These are phyloP conservation scores for Pholis gunnellus DNA, from an alignment of 2,113 vertebrate genomes.

Conservation along the genomic window DNA sequence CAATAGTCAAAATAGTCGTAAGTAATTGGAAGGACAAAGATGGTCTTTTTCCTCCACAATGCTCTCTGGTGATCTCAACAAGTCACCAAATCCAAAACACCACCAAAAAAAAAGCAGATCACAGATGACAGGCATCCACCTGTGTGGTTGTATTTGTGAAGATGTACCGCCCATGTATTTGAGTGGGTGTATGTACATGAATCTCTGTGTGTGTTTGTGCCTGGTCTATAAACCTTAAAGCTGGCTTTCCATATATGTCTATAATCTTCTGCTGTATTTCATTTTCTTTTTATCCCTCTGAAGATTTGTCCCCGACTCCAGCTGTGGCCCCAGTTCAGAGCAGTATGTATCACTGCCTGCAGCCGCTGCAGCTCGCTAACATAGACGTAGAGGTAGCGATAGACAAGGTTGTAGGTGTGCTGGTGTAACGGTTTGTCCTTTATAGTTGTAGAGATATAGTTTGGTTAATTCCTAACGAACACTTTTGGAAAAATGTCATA, in stretches of 20 bases:
- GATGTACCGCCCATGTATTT: not conserved
- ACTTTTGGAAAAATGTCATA: not conserved
- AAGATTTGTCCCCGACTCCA: slow-evolving; percentile 76
- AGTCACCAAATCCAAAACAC: slow-evolving; percentile 3
- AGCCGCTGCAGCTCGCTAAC: slow-evolving; percentile 41
- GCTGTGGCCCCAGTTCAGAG: slow-evolving; percentile 73
- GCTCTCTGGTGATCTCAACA: slow-evolving; percentile 20
- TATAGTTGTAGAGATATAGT: slow-evolving; percentile 9
- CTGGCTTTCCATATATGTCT: slow-evolving; percentile 61
- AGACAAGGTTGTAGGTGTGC: slow-evolving; percentile 51
- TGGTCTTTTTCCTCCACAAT: not conserved
- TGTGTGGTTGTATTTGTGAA: slow-evolving; percentile 6
- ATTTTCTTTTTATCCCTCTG: slow-evolving; percentile 67
- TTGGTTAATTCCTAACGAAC: slow-evolving; percentile 6
- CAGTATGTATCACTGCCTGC: slow-evolving; percentile 72
- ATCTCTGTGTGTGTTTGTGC: not conserved
- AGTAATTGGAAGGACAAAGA: not conserved
- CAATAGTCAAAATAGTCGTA: not conserved
- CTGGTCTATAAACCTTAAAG: slow-evolving; percentile 52
- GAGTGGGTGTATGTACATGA: not conserved
- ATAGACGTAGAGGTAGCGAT: slow-evolving; percentile 50
- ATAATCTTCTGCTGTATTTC: slow-evolving; percentile 70
- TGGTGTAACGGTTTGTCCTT: slow-evolving; percentile 32
- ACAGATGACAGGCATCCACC: not conserved
- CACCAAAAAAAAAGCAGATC: slow-evolving; percentile 1